Conservation (phyloP, 64 coral and sea anemone species). For the Stylophora pistillata region DNA sequence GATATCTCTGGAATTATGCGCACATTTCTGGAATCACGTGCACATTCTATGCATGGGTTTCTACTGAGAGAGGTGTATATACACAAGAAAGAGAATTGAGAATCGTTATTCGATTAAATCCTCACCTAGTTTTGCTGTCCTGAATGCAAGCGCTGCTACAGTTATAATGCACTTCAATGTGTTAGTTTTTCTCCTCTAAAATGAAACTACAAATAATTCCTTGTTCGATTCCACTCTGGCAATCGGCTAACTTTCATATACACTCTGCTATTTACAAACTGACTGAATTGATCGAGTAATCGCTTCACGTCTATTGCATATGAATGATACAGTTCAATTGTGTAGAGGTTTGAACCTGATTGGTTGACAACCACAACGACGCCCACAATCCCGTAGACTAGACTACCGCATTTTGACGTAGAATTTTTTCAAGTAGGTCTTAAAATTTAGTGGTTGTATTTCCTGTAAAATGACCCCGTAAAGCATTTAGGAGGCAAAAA, state of each 20-base stretch:
- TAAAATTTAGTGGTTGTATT: neutral
- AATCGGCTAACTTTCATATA: neutral
- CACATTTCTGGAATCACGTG: neutral
- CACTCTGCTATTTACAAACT: neutral
- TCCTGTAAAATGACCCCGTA: neutral
- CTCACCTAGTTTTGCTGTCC: too few relatives aligned
- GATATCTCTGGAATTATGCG: neutral
- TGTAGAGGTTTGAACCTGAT: constrained; percentile 1
- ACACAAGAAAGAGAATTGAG: too few relatives aligned
- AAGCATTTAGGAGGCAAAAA: neutral
- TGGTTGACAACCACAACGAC: neutral
- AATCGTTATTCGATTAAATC: too few relatives aligned
- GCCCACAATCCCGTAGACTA: neutral
- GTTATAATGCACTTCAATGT: too few relatives aligned
- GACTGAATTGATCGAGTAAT: neutral
- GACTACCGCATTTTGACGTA: neutral
- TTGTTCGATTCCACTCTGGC: neutral
- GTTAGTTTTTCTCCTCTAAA: too few relatives aligned
- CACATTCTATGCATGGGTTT: too few relatives aligned
- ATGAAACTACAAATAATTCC: neutral
- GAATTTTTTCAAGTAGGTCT: neutral
- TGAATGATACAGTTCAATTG: constrained; percentile 6
- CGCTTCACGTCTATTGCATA: neutral
- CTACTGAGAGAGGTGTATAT: too few relatives aligned
- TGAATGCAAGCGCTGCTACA: too few relatives aligned